These are phyloP conservation scores for Macropis europaea DNA, from an alignment of 2,888 invertebrate species.

Conservation along the genomic window DNA sequence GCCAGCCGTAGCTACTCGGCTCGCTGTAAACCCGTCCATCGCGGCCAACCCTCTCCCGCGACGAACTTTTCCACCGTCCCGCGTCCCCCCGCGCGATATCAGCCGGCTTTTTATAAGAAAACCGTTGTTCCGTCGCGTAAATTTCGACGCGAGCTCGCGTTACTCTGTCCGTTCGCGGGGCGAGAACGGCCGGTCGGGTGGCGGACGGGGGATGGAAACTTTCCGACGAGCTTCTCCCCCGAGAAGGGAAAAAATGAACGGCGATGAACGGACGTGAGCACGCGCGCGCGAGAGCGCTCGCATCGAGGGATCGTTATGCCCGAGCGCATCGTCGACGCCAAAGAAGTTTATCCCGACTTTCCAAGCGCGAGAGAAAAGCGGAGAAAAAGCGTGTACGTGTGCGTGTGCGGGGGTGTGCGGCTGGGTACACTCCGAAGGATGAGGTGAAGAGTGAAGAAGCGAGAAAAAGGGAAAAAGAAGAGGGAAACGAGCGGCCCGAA, in stretches of 20 bases:
- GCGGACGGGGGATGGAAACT: conserved; percentile 26
- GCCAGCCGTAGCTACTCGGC: conserved; percentile 12
- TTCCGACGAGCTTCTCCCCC: conserved; percentile 25
- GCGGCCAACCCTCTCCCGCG: neutral
- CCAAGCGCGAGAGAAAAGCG: neutral
- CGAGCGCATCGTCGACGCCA: conserved; percentile 38
- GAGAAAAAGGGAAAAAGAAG: neutral
- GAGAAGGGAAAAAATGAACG: conserved; percentile 15
- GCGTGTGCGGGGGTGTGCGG: no score
- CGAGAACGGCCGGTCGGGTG: no score
- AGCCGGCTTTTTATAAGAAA: conserved; percentile 31
- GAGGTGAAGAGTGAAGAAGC: neutral
- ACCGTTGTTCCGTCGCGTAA: conserved; percentile 31
- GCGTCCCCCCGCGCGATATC: conserved; percentile 27
- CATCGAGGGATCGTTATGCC: conserved; percentile 61
- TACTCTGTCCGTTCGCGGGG: neutral
- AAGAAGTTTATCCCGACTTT: conserved; percentile 39
- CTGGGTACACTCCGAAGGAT: no score
- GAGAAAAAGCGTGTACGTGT: neutral
- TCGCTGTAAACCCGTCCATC: conserved; percentile 20
- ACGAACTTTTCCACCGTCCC: conserved; percentile 23
- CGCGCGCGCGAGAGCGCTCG: conserved; percentile 22
- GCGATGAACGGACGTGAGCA: neutral
- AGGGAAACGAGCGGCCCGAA: neutral
- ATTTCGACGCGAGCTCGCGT: conserved; percentile 12